A percentile compares a stretch with the other conserved stretches of the same genome.
phyloP scores from a whole-genome alignment of 2,888 invertebrate species.

The Apodemia hepburni region DNA sequence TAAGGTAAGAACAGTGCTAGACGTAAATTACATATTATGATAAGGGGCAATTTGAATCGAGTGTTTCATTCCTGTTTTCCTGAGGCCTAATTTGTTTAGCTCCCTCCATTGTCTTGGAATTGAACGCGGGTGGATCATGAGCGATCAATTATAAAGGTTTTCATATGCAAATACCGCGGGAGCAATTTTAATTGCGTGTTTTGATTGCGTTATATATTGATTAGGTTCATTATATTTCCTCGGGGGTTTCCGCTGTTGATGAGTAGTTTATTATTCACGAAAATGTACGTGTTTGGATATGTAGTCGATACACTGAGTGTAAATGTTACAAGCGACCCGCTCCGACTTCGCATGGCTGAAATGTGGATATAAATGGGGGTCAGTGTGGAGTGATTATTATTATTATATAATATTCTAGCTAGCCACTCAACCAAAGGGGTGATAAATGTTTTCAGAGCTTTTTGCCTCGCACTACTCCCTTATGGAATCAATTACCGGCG shows the following conservation, averaged over 20 bases:
- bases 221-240: slow-evolving; percentile 54
- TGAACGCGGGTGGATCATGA: slow-evolving; percentile 38
- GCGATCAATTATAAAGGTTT: slow-evolving; percentile 74
- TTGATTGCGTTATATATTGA: slow-evolving; percentile 73
- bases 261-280: slow-evolving; percentile 32
- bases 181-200: slow-evolving; percentile 71
- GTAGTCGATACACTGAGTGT: background rate
- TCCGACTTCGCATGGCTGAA: too few species aligned
- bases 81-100: slow-evolving; percentile 53
- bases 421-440: too few species aligned
- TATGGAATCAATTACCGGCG: too few species aligned
- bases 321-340: too few species aligned
- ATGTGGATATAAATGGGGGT: too few species aligned
- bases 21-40: slow-evolving; percentile 9
- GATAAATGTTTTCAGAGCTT: too few species aligned
- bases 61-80: slow-evolving; percentile 36
- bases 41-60: slow-evolving; percentile 14
- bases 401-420: too few species aligned
- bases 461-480: too few species aligned
- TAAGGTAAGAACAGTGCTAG: background rate
- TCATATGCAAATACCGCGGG: slow-evolving; percentile 74
- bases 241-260: slow-evolving; percentile 31
- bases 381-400: too few species aligned
- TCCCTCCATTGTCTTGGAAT: slow-evolving; percentile 46
- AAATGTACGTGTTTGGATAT: background rate